Percentiles rank a stretch among this genome's conserved stretches.
Evolutionary conservation across 1,140 invertebrate species (phyloP).

Genomic region (Gryllus bimaculatus): DNA sequence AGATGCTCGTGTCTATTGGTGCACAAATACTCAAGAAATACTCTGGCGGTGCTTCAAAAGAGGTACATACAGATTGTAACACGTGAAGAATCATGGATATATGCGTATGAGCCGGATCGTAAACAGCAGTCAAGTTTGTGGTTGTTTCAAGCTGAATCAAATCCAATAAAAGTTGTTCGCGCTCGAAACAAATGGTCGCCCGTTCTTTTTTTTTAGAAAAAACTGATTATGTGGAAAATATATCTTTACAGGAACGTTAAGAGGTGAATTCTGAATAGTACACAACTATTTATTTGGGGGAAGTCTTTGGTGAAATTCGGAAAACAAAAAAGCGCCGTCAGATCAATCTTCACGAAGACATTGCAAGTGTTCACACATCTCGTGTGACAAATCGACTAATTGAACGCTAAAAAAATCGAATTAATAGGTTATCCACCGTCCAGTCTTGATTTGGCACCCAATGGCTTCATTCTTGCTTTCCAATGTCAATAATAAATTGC

Average conservation of each 20-base stretch:
- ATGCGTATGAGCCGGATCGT: background rate
- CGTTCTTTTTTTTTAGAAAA: background rate
- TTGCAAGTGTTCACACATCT: slow-evolving; percentile 25
- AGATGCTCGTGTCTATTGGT: too few species aligned
- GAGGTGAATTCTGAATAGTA: background rate
- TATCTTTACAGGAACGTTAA: background rate
- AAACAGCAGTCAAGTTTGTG: background rate
- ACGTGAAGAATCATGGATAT: background rate
- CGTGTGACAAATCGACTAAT: slow-evolving; percentile 26
- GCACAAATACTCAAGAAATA: background rate
- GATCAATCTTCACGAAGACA: slow-evolving; percentile 27
- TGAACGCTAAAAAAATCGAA: slow-evolving; percentile 27
- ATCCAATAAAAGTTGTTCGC: background rate
- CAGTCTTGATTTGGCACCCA: slow-evolving; percentile 31
- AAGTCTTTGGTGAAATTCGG: background rate
- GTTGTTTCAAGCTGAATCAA: background rate
- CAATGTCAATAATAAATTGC: background rate
- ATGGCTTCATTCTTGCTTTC: slow-evolving; percentile 21
- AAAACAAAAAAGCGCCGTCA: background rate
- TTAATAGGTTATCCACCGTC: slow-evolving; percentile 29
- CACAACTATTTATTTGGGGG: background rate
- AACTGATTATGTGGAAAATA: background rate
- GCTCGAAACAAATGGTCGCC: background rate
- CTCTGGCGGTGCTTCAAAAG: background rate
- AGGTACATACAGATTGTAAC: background rate